These are phyloP conservation scores for Rhynchopsitta pachyrhyncha DNA, from an alignment of 2,113 vertebrate genomes.

Conservation along the genomic window DNA sequence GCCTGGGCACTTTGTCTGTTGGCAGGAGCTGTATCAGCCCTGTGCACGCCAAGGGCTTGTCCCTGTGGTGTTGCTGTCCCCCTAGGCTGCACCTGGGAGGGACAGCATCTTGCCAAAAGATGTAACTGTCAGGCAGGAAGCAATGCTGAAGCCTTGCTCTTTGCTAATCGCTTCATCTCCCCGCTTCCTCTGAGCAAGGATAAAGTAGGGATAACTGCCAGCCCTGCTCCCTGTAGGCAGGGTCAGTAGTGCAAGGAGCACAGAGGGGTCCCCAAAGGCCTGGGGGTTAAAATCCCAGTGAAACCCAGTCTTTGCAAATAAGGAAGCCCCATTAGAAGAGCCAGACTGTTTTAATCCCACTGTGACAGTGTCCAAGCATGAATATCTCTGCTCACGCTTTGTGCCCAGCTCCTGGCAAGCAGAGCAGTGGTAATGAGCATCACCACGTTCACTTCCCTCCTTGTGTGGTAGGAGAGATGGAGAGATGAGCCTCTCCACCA, in stretches of 20 bases:
- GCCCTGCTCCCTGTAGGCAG: background rate
- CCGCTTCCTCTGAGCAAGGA: background rate
- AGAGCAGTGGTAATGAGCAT: background rate
- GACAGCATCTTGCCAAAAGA: background rate
- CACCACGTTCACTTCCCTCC: background rate
- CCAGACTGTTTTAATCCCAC: background rate
- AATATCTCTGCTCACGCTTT: background rate
- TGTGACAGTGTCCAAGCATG: background rate
- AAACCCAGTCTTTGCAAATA: background rate
- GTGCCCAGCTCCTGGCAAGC: background rate
- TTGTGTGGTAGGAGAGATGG: background rate
- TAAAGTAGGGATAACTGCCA: background rate
- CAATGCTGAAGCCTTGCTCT: background rate
- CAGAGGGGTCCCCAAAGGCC: background rate
- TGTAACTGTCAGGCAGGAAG: background rate
- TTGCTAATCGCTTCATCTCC: background rate
- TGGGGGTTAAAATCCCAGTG: background rate
- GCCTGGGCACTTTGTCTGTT: background rate
- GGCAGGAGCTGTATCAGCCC: background rate
- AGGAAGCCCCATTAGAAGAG: background rate
- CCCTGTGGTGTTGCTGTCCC: background rate
- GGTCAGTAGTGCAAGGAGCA: background rate
- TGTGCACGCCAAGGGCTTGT: fast-evolving
- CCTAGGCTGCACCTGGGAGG: background rate
- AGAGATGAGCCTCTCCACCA: background rate